phyloP scores from a whole-genome alignment of 2,888 invertebrate species.

The Epinotia ramella region DNA sequence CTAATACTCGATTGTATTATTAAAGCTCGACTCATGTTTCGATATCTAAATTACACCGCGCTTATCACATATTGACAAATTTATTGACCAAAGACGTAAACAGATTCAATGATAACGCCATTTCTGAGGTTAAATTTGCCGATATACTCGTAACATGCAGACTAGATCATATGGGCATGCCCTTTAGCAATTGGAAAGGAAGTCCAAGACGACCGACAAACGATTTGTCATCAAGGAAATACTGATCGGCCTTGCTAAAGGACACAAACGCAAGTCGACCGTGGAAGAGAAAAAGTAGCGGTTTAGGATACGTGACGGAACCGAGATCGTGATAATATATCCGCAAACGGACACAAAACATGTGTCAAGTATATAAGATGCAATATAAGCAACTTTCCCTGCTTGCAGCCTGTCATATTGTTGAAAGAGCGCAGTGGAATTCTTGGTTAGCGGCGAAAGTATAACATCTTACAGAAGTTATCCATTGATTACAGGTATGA shows the following conservation, averaged over 20 bases:
- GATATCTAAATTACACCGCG: not conserved
- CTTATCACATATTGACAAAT: not conserved
- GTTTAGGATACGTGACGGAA: constrained; percentile 35
- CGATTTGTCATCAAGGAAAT: constrained; percentile 65
- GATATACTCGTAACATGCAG: not conserved
- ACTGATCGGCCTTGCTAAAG: constrained; percentile 62
- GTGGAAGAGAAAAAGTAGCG: constrained; percentile 59
- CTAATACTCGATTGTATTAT: not conserved
- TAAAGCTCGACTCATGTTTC: not conserved
- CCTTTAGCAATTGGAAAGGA: constrained; percentile 40
- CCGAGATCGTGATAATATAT: constrained; percentile 2
- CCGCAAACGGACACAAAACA: constrained; percentile 6
- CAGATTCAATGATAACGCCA: not conserved
- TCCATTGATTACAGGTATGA: not conserved
- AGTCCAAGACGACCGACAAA: constrained; percentile 40
- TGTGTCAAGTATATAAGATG: constrained; percentile 21
- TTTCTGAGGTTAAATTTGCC: not conserved
- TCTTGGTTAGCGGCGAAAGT: not conserved
- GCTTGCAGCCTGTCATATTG: not conserved
- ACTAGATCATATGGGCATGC: constrained; percentile 6
- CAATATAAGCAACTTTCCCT: not conserved
- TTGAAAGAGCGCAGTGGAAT: not conserved
- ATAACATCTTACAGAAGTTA: too few species aligned
- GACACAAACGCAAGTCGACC: constrained; percentile 61
- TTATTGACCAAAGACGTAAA: not conserved